Conservation (phyloP, 1,140 invertebrate species). For the Cydia pomonella region DNA sequence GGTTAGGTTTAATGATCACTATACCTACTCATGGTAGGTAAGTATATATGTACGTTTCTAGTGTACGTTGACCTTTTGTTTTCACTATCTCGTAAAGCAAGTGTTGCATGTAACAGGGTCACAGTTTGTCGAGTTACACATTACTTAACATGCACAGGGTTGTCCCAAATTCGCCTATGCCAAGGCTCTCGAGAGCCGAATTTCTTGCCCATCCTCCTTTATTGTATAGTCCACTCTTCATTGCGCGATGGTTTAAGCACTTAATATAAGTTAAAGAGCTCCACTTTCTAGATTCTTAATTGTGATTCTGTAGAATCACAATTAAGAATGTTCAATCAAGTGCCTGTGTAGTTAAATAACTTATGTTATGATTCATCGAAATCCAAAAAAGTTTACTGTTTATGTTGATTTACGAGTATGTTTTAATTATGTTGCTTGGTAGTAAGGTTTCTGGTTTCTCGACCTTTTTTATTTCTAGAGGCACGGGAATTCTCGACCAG, state of each 20-base stretch:
- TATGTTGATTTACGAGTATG: not conserved
- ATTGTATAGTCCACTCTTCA: not conserved
- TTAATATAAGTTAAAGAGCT: not conserved
- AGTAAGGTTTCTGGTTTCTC: no score
- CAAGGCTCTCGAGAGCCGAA: conserved; percentile 1
- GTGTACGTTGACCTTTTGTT: conserved; percentile 1
- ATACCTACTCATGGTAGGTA: no score
- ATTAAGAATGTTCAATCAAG: no score
- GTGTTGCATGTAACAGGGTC: not conserved
- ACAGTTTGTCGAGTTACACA: not conserved
- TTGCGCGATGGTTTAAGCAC: not conserved
- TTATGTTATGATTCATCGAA: no score
- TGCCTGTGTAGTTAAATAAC: not conserved
- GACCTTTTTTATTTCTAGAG: no score
- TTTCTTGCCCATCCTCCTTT: not conserved
- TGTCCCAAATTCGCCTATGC: conserved; percentile 2
- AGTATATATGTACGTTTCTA: no score
- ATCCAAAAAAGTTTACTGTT: not conserved
- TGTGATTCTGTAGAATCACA: no score
- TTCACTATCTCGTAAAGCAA: not conserved
- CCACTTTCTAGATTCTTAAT: not conserved
- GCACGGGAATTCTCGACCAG: no score
- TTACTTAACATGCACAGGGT: conserved; percentile 19
- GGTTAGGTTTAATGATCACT: no score
- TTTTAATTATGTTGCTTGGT: not conserved